These are phyloP conservation scores for Porites lutea DNA, from an alignment of 64 coral and sea anemone species.

Conservation along the genomic window DNA sequence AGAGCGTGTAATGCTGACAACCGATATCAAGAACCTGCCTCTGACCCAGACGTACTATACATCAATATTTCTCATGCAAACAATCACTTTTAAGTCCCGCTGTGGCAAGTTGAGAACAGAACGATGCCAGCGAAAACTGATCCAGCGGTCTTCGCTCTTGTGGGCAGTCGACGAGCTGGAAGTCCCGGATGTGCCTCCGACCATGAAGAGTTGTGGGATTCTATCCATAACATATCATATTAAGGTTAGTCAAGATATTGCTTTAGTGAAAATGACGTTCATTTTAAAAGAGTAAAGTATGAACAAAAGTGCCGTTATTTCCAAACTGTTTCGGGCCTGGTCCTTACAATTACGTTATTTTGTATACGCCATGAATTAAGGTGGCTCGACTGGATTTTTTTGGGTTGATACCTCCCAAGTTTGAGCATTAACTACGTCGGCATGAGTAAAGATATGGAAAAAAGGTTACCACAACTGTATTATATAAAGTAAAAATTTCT, in stretches of 20 bases:
- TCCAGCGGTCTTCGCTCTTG: constrained; percentile 71
- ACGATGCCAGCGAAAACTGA: constrained; percentile 58
- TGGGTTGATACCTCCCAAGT: too few species aligned
- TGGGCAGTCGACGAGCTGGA: constrained; percentile 71
- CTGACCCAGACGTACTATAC: constrained; percentile 76
- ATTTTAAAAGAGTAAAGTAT: too few species aligned
- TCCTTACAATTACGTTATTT: too few species aligned
- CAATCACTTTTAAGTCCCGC: constrained; percentile 70
- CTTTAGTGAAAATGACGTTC: too few species aligned
- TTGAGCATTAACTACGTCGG: too few species aligned
- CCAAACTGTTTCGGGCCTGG: too few species aligned
- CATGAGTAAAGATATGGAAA: too few species aligned
- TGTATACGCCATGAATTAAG: too few species aligned
- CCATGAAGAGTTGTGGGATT: constrained; percentile 91
- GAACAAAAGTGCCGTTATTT: too few species aligned
- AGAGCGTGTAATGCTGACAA: constrained; percentile 63
- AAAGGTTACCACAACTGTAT: too few species aligned
- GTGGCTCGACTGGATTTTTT: too few species aligned
- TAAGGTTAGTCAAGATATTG: constrained; percentile 48
- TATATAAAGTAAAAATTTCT: too few species aligned
- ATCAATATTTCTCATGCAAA: constrained; percentile 73
- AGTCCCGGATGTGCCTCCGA: constrained; percentile 91
- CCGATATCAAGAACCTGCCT: constrained; percentile 81
- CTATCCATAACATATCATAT: constrained; percentile 79
- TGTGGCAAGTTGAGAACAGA: constrained; percentile 75